Evolutionary conservation across 2,797 vertebrate species (phyloP).

Genomic region (Myripristis jacobus): DNA sequence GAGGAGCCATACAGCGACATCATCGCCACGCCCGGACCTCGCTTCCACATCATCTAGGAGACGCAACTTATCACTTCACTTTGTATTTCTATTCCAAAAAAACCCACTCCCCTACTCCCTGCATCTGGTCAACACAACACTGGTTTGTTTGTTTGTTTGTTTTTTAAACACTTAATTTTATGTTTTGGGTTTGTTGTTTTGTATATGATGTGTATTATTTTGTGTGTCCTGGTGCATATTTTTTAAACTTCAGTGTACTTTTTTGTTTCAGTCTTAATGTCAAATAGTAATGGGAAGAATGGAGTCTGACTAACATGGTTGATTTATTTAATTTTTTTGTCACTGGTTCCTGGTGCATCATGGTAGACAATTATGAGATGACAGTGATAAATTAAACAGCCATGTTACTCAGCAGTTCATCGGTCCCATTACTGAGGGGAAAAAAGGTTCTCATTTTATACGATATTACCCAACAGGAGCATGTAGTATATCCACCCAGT

Average conservation of each 20-base stretch:
- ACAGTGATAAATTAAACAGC: slow-evolving; percentile 12
- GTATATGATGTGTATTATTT: slow-evolving; percentile 33
- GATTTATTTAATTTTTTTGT: too few relatives aligned
- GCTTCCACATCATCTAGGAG: slow-evolving; percentile 92
- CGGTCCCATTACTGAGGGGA: slow-evolving; percentile 17
- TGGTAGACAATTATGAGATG: too few relatives aligned
- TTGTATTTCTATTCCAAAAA: not conserved
- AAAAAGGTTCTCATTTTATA: slow-evolving; percentile 13
- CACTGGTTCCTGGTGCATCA: too few relatives aligned
- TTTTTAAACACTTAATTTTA: not conserved
- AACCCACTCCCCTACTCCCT: not conserved
- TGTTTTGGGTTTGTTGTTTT: slow-evolving; percentile 29
- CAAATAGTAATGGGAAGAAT: slow-evolving; percentile 21
- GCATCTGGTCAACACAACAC: slow-evolving; percentile 5
- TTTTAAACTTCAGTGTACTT: not conserved
- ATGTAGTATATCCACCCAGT: slow-evolving; percentile 47
- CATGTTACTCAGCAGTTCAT: slow-evolving; percentile 18
- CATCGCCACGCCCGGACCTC: slow-evolving; percentile 91
- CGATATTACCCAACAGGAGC: slow-evolving; percentile 38
- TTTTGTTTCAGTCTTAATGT: slow-evolving; percentile 17
- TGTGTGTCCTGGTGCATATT: not conserved
- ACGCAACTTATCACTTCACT: not conserved
- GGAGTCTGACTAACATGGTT: not conserved
- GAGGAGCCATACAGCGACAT: slow-evolving; percentile 96
- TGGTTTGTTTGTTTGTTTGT: not conserved